Conservation (phyloP, 1,140 invertebrate genomes). For the Drosophila orosa region DNA sequence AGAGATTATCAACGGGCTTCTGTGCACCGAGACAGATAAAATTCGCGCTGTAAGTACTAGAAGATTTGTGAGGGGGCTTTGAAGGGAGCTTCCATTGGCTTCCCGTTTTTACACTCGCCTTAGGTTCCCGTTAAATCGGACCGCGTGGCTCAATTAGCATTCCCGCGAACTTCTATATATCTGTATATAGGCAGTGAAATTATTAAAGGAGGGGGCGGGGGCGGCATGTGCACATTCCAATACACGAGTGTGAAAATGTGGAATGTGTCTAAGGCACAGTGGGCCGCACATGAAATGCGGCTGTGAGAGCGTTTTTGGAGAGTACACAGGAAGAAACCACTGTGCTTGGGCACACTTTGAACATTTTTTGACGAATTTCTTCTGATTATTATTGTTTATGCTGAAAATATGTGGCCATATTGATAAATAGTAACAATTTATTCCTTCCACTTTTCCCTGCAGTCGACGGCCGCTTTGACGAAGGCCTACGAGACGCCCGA, state of each 20-base stretch:
- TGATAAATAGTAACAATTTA: background rate
- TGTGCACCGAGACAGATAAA: slow-evolving; percentile 74
- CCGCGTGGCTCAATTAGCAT: slow-evolving; percentile 20
- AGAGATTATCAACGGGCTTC: slow-evolving; percentile 69
- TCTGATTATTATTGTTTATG: slow-evolving; percentile 4
- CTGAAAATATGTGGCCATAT: slow-evolving; percentile 27
- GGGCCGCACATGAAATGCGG: background rate
- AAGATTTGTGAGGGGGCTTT: background rate
- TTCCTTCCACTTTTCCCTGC: slow-evolving; percentile 5
- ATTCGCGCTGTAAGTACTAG: slow-evolving; percentile 85
- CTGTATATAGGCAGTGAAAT: slow-evolving; percentile 1
- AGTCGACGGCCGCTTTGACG: slow-evolving; percentile 88
- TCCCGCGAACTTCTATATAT: slow-evolving; percentile 1
- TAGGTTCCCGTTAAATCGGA: background rate
- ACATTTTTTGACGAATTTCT: too few relatives aligned
- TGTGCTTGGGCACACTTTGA: too few relatives aligned
- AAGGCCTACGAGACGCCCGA: slow-evolving; percentile 88
- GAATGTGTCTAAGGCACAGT: slow-evolving; percentile 30
- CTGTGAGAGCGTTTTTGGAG: background rate
- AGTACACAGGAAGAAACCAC: background rate
- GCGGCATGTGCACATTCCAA: slow-evolving; percentile 50
- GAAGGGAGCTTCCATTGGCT: background rate
- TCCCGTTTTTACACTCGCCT: background rate
- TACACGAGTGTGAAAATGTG: background rate
- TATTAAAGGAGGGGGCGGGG: slow-evolving; percentile 9